Conservation (phyloP, 1,140 invertebrate genomes). For the Cydia strobilella region DNA sequence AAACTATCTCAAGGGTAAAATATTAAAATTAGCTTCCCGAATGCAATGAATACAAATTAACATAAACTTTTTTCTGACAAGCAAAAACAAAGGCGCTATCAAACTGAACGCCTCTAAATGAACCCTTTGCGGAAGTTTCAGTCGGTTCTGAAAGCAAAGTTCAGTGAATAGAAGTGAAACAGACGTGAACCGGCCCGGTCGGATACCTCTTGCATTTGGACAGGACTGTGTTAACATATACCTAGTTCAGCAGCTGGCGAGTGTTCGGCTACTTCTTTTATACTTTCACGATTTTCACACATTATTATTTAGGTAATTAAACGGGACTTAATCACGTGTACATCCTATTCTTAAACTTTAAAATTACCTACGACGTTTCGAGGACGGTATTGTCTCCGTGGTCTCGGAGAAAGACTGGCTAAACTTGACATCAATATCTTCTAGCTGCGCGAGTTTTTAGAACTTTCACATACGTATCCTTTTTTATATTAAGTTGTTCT, state of each 20-base stretch:
- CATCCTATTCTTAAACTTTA: too few relatives aligned
- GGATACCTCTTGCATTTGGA: background rate
- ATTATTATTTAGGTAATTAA: too few relatives aligned
- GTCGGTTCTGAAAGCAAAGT: slow-evolving; percentile 24
- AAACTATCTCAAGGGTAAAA: background rate
- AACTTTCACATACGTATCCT: too few relatives aligned
- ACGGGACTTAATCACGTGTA: too few relatives aligned
- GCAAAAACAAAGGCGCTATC: slow-evolving; percentile 18
- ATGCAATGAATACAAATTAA: background rate
- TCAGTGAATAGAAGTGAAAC: slow-evolving; percentile 16
- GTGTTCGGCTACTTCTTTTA: too few relatives aligned
- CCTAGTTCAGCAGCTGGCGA: background rate
- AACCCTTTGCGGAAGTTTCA: slow-evolving; percentile 8
- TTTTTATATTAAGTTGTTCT: too few relatives aligned
- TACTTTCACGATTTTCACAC: too few relatives aligned
- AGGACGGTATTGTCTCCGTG: too few relatives aligned
- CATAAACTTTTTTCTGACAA: background rate
- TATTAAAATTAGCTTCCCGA: background rate
- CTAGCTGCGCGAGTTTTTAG: too few relatives aligned
- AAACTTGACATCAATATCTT: too few relatives aligned
- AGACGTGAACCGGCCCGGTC: background rate
- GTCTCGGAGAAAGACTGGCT: too few relatives aligned
- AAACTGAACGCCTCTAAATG: slow-evolving; percentile 11
- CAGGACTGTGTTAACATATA: background rate
- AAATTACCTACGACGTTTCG: too few relatives aligned